Evolutionary conservation across 2,888 invertebrate genomes (phyloP), one percentile per base, ranked within the genome.

Genomic region (Ophion costatus): DNA sequence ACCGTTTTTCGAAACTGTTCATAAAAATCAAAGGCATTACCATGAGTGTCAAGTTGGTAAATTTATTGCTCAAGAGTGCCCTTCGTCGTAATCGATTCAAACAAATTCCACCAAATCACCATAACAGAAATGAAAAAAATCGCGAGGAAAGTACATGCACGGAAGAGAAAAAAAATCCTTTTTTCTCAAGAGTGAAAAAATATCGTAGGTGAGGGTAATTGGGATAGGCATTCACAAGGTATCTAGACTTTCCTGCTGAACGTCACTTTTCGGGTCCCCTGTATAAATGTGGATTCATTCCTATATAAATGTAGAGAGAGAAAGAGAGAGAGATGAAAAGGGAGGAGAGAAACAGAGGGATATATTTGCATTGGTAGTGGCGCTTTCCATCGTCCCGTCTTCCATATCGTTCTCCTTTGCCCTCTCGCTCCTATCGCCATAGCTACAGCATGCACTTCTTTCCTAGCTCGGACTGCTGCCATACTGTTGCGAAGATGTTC

Each of bases 381-480:
- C 64, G 17, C 71, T 84, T 83, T 88, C 89, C 87, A 86, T 86
- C 1, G 29, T 87, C 85, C 87, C 88, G 88, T 87, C 88, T 87
- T 86, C 85, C 76, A 66, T 86, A 59, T 84, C 82, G 74, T 83
- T 82, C 83, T 71, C 70, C 63, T 77, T 80, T 74, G 51, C 22
- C 9, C 51, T 59, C 76, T 84, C 78, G 59, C 76, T 70, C 75
- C 42, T 42, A 38, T 38, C 38, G 38, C 22, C 56, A 69, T 38
- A 20, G 81, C 51, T 20, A 22, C 73, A 51, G 51, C 17, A 74
- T 83, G 81, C 76, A 78, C 85, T 83, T 83, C 82, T 83, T 83
- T 73, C 80, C 69, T 70, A 45, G 76, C 51, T 59, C 69, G 82
- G 71, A 57, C 74, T 64, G 71, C 71, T 76, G 66, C 45, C 66